Percentiles rank a stretch among this genome's conserved stretches.
Evolutionary conservation across 2,888 invertebrate species (phyloP).

Genomic region (Drosophila eohydei): DNA sequence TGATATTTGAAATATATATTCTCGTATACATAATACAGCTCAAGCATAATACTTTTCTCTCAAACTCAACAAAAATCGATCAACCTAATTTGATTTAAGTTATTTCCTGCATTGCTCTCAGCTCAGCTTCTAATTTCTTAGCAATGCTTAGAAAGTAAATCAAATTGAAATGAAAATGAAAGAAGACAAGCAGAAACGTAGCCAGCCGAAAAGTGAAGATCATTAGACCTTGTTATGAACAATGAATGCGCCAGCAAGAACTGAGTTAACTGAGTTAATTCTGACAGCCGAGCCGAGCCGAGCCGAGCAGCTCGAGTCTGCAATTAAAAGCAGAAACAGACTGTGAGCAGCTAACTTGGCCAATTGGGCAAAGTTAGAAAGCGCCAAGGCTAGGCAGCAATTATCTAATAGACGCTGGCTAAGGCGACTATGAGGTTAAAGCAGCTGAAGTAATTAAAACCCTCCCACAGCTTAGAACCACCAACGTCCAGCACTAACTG

Average conservation of each 20-base stretch:
- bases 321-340: constrained; percentile 63
- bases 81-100: neutral
- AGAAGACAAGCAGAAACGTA: neutral
- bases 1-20: neutral
- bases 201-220: constrained; percentile 42
- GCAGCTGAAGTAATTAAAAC: constrained; percentile 38
- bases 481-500: constrained; percentile 20
- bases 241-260: constrained; percentile 32
- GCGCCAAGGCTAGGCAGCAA: constrained; percentile 57
- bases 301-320: constrained; percentile 23
- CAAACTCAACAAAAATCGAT: neutral
- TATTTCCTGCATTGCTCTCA: neutral
- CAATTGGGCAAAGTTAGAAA: constrained; percentile 58
- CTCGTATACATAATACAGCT: accelerated
- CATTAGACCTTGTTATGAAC: constrained; percentile 34
- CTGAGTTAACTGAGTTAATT: constrained; percentile 55
- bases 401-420: constrained; percentile 56
- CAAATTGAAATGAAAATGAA: constrained; percentile 45
- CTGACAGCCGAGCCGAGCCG: constrained; percentile 22
- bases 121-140: neutral
- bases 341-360: constrained; percentile 51
- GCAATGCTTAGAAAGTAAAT: constrained; percentile 36
- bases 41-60: neutral
- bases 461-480: constrained; percentile 38
- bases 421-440: constrained; percentile 3